Base-by-base conservation (phyloP, 1,140 invertebrate species). In the Tyrophagus putrescentiae region DNA sequence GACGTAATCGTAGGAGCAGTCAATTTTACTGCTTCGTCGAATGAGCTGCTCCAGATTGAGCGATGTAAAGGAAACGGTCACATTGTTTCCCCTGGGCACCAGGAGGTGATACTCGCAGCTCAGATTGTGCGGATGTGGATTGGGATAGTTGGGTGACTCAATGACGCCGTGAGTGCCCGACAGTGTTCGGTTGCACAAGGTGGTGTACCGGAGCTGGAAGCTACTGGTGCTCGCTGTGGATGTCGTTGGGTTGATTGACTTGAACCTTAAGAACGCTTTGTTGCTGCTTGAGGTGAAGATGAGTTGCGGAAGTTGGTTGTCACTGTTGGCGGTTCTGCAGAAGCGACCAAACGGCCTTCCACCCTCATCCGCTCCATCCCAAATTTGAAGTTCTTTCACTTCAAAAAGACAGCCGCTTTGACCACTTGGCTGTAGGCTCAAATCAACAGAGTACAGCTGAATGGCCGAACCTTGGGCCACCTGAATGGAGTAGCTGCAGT, bases 401-500 rank as follows among this genome's bases (percentile, higher is more conserved):
- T 64, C 63, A 36, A 53, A 62, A 25, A 57, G 63, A 70, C 71
- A 67, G 21, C 44, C 27, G 65, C 87, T 86, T 13, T 5, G 34
- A 6, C 41, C 32, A 11, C 28, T 23, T 27, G 39, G 44, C 71
- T 88, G 85, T 16, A 92, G 67, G 64, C 86, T 80, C 18, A 85
- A 71, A 68, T 88, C 86, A 1, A 77, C 69, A 66, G 94, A 80
- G 3, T 74, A 70, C 0, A 93, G 62, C 25, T 75, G 66, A n/a
- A 84, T 70, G 2, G 66, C 64, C 66, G 82, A 90, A 0, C 90
- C 89, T 48, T 77, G 70, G 36, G 81, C 78, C 0, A 84, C 80
- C 3, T 75, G 73, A 63, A 95, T 87, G 64, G 77, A 82, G 80
- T 85, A 93, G 62, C 79, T 77, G 68, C 88, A 93, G 65, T 82